A percentile compares a stretch with the other conserved stretches of the same genome.
These are phyloP conservation scores for Caenorhabditis sulstoni DNA, from an alignment of 2,888 invertebrate species.

Conservation along the genomic window DNA sequence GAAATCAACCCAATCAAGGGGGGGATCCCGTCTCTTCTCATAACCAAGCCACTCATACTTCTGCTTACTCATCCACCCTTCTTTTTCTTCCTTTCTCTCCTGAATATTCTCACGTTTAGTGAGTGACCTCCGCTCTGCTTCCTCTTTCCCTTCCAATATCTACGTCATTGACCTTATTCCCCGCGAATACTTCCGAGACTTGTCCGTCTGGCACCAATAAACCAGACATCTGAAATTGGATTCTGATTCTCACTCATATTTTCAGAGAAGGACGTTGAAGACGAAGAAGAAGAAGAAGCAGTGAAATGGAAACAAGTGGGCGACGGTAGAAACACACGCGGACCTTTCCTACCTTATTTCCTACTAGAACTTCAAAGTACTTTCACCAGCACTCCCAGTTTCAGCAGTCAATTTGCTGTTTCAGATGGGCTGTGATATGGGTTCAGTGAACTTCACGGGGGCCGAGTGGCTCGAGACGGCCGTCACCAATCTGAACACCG, in stretches of 20 bases:
- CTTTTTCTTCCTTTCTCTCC: constrained; percentile 16
- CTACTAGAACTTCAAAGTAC: not conserved
- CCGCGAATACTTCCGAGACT: not conserved
- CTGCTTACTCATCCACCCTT: constrained; percentile 43
- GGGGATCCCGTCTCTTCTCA: not conserved
- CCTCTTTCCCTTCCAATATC: not conserved
- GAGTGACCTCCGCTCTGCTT: not conserved
- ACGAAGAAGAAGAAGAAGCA: not conserved
- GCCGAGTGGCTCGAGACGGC: constrained; percentile 65
- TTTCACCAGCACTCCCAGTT: not conserved
- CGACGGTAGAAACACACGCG: constrained; percentile 26
- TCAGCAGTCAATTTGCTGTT: not conserved
- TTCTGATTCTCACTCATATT: not conserved
- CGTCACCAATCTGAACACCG: constrained; percentile 66
- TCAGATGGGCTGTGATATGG: constrained; percentile 67
- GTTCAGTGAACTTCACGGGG: constrained; percentile 63
- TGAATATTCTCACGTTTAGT: constrained; percentile 23
- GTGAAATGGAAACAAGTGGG: constrained; percentile 50
- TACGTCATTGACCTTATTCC: constrained; percentile 13
- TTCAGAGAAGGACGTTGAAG: constrained; percentile 37
- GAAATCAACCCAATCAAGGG: constrained; percentile 46
- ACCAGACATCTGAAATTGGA: not conserved
- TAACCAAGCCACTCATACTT: constrained; percentile 50
- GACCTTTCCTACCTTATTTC: not conserved
- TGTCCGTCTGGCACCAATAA: not conserved